phyloP scores from a whole-genome alignment of 2,113 vertebrate genomes.

The Pygoscelis adeliae region DNA sequence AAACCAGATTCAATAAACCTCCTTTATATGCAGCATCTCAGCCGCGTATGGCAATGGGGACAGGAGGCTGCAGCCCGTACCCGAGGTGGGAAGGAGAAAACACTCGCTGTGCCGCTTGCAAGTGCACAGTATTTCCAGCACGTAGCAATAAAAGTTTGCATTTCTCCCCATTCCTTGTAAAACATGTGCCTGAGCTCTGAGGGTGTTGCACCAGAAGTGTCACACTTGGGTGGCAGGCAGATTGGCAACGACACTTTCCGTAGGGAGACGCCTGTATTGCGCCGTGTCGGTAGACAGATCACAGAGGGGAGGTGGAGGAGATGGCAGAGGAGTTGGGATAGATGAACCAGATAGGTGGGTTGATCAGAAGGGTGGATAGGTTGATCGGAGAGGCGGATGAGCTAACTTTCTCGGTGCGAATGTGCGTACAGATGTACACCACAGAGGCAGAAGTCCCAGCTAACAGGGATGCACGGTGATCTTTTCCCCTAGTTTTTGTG shows the following conservation, averaged over 20 bases:
- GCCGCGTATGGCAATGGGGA: not conserved
- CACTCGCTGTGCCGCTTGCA: not conserved
- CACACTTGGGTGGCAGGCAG: not conserved
- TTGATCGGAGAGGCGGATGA: not conserved
- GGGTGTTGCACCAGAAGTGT: not conserved
- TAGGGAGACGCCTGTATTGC: rapidly evolving
- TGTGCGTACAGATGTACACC: not conserved
- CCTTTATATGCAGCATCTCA: not conserved
- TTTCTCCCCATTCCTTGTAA: not conserved
- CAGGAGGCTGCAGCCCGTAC: not conserved
- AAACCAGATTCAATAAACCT: not conserved
- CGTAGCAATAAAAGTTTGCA: not conserved
- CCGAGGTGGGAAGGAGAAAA: not conserved
- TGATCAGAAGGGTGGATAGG: not conserved
- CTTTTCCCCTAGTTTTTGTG: not conserved
- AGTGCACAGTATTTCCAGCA: not conserved
- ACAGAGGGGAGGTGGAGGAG: not conserved
- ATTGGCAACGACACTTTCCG: rapidly evolving
- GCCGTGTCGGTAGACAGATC: rapidly evolving
- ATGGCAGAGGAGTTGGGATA: not conserved
- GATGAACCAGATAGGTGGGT: not conserved
- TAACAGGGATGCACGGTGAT: too few relatives aligned
- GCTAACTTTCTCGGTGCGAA: not conserved
- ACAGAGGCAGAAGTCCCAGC: not conserved
- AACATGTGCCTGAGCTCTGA: not conserved